Percentiles rank a stretch among this genome's conserved stretches.
Evolutionary conservation across 2,113 vertebrate species (phyloP).

Genomic region (Tragelaphus strepsiceros): DNA sequence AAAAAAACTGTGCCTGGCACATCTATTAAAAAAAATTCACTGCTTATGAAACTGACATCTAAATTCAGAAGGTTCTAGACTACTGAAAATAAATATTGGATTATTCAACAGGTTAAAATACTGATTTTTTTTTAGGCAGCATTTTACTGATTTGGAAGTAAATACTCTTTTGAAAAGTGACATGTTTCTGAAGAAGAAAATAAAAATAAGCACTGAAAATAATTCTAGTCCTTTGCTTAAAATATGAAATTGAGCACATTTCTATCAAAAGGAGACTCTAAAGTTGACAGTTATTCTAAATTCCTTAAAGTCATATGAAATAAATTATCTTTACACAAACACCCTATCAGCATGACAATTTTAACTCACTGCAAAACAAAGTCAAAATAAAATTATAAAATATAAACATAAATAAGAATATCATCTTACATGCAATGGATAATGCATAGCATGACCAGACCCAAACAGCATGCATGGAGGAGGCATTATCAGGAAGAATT

Average conservation of each 20-base stretch:
- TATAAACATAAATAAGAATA: conserved; percentile 62
- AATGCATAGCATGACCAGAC: conserved; percentile 82
- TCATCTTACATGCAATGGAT: conserved; percentile 85
- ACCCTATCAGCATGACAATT: neutral
- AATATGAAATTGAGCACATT: neutral
- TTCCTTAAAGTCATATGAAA: neutral
- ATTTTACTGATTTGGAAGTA: neutral
- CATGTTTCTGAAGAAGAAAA: neutral
- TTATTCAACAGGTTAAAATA: neutral
- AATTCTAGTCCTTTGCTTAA: neutral
- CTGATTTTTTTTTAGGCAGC: neutral
- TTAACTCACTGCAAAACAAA: conserved; percentile 41
- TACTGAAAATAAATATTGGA: neutral
- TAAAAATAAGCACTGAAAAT: neutral
- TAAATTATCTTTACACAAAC: conserved; percentile 1
- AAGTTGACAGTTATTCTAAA: neutral
- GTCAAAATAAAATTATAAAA: conserved; percentile 59
- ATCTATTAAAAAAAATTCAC: neutral
- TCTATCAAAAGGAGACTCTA: neutral
- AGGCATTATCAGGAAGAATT: conserved; percentile 78
- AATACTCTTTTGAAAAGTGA: neutral
- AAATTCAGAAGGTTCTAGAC: neutral
- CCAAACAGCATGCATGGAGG: conserved; percentile 84
- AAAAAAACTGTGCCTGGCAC: neutral
- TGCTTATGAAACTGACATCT: neutral